Evolutionary conservation across 2,113 vertebrate genomes (phyloP).

Genomic region (Ivindomyrus marchei): DNA sequence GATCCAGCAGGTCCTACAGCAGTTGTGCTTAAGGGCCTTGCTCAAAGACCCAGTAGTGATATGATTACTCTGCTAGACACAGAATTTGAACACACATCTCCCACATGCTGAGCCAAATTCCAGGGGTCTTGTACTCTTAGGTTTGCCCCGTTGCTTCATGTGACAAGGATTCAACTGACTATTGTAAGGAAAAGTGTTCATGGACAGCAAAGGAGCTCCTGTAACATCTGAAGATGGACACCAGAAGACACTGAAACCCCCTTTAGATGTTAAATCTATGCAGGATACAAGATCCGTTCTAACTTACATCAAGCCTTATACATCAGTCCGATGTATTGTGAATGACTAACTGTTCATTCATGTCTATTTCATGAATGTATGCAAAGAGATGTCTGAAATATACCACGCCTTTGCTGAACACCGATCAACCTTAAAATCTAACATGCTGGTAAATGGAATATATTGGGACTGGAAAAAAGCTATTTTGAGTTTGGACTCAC

Average conservation of each 20-base stretch:
- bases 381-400: background rate
- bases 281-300: background rate
- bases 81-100: background rate
- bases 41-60: background rate
- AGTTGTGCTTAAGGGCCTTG: background rate
- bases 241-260: background rate
- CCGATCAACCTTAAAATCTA: background rate
- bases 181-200: background rate
- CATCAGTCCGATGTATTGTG: background rate
- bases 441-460: background rate
- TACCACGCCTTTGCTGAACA: background rate
- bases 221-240: background rate
- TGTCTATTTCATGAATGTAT: background rate
- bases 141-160: background rate
- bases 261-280: background rate
- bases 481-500: constrained; percentile 50
- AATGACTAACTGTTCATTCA: background rate
- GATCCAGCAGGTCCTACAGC: background rate
- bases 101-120: background rate
- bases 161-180: background rate
- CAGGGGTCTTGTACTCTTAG: background rate
- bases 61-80: background rate
- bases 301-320: background rate
- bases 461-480: background rate
- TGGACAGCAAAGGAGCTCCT: background rate